A percentile compares a stretch with the other conserved stretches of the same genome.
phyloP scores from a whole-genome alignment of 2,888 invertebrate species.

The Aphrophora alni region DNA sequence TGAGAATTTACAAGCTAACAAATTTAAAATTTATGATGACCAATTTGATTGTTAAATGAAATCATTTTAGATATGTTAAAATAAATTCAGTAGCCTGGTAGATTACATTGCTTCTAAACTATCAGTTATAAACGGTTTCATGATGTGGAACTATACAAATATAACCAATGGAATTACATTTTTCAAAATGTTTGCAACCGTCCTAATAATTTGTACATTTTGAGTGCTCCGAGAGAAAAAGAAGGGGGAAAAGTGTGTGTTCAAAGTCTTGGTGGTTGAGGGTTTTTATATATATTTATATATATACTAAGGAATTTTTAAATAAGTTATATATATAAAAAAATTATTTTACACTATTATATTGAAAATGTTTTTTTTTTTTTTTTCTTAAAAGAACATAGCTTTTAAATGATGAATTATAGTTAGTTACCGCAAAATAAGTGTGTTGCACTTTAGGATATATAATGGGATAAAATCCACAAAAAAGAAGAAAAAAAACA shows the following conservation, averaged over 20 bases:
- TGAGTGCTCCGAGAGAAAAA: background rate
- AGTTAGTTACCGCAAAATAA: background rate
- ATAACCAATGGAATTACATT: no score
- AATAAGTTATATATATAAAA: constrained; percentile 20
- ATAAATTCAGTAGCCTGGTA: no score
- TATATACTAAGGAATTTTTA: constrained; percentile 23
- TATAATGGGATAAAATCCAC: background rate
- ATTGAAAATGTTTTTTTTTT: background rate
- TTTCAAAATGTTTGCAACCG: background rate
- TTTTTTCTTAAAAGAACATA: background rate
- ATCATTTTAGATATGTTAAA: no score
- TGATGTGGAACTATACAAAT: no score
- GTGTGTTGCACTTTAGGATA: background rate
- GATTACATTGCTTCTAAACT: no score
- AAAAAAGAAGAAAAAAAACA: background rate
- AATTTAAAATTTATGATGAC: no score
- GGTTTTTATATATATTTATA: constrained; percentile 27
- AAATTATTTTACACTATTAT: constrained; percentile 14
- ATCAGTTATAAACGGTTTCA: no score
- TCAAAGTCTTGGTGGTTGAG: background rate
- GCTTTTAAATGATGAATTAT: background rate
- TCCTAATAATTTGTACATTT: background rate
- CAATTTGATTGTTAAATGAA: no score
- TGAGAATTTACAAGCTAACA: no score
- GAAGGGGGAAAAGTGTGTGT: background rate